Base-by-base conservation (phyloP, 2,113 vertebrate species). In the Kryptolebias marmoratus region DNA sequence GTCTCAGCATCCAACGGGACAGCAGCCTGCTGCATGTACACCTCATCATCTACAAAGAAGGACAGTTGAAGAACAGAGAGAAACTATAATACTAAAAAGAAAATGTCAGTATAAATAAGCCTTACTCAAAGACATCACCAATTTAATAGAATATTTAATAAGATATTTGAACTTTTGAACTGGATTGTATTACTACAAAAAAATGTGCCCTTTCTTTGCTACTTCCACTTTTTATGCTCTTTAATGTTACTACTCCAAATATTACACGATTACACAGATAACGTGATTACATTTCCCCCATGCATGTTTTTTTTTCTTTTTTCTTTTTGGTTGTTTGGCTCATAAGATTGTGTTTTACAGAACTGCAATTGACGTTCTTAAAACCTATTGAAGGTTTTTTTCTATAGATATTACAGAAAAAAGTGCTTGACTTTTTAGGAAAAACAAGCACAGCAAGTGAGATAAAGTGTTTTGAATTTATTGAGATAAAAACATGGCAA, bases 21-120 rank as follows among this genome's bases (percentile, higher is more conserved):
- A 1, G 94, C 94, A 10, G 94, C 91, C 81, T 95, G 94, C 83
- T 95, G 94, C 92, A 92, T 93, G 85, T 95, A 95, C 83, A 94
- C 93, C 57, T 94, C 92, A 66, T 94, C 90, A 11, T 91, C 94
- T 95, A 63, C 2, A 75, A 50, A 68, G 12, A 15, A 56, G 78
- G 45, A 74, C 14, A 65, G 8, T 31, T 15, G 30, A 5, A 18
- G 30, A 31, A 50, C 36, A 32, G 12, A 31, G 57, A 53, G 52
- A 55, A 32, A 53, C 11, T 2, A 0, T 27, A 0, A 30, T 45
- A 27, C 7, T 2, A 50, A 1, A 9, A 16, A 50, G 16, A 52
- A 52, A 52, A 4, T 70, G 15, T 69, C 15, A 44, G 12, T 13
- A 18, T n/a, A 60, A 1, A 44, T 32, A 14, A 48, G 32, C 27